Evolutionary conservation across 2,113 vertebrate species (phyloP).

Genomic region (Parus major): DNA sequence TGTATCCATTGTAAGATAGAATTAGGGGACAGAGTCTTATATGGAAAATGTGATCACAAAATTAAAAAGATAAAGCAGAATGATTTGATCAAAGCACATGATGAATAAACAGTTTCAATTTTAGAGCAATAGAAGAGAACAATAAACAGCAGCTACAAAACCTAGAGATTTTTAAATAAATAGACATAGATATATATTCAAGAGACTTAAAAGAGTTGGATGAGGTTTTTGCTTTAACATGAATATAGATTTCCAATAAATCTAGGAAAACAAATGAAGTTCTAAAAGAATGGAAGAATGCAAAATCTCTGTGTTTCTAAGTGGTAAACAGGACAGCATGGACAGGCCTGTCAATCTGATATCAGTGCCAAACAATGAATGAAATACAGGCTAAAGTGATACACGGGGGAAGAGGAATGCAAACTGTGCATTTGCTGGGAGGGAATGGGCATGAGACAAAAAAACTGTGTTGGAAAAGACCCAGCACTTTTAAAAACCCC

Average conservation of each 20-base stretch:
- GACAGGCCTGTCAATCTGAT: background rate
- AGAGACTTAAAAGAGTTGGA: background rate
- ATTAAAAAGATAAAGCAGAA: background rate
- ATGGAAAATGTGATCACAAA: background rate
- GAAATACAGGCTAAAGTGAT: background rate
- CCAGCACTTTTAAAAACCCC: background rate
- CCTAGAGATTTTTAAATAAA: conserved; percentile 19
- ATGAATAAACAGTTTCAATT: background rate
- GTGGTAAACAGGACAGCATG: background rate
- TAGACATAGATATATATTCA: background rate
- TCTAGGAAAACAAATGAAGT: conserved; percentile 24
- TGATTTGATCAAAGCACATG: background rate
- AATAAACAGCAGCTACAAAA: background rate
- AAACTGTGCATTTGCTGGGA: background rate
- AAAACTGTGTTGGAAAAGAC: background rate
- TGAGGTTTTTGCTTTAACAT: background rate
- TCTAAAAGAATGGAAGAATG: conserved; percentile 28
- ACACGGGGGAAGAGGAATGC: background rate
- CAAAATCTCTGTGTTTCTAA: conserved; percentile 6
- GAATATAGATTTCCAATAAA: conserved; percentile 43
- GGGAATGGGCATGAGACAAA: background rate
- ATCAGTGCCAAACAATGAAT: background rate
- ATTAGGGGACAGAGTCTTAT: background rate
- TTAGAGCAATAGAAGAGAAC: background rate
- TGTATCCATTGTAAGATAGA: background rate